Conservation (phyloP, 2,113 vertebrate genomes). For the Gymnobelideus leadbeateri region DNA sequence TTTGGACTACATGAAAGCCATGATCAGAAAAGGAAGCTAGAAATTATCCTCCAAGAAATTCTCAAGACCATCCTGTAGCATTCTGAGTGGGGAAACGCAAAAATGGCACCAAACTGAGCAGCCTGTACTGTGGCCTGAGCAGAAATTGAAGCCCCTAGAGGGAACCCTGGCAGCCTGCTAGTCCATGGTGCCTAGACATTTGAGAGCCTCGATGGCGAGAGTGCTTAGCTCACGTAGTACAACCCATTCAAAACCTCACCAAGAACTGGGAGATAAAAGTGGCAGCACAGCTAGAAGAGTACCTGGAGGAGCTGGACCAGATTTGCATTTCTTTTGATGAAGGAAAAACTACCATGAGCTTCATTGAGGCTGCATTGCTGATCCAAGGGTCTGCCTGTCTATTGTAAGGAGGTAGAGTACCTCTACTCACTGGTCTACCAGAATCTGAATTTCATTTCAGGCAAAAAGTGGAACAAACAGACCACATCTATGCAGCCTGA, state of each 20-base stretch:
- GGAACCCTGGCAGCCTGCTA: not conserved
- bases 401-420: constrained; percentile 97
- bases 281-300: constrained; percentile 93
- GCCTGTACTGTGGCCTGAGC: constrained; percentile 39
- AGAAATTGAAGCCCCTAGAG: not conserved
- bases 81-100: constrained; percentile 75
- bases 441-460: constrained; percentile 92
- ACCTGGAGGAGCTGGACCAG: constrained; percentile 95
- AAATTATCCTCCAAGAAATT: too few species aligned
- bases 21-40: too few species aligned
- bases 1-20: too few species aligned
- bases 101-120: constrained; percentile 70
- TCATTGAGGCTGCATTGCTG: constrained; percentile 92
- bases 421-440: constrained; percentile 94
- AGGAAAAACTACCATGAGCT: constrained; percentile 93
- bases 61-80: too few species aligned
- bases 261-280: constrained; percentile 98
- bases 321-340: constrained; percentile 95
- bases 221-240: constrained; percentile 91
- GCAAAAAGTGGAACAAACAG: constrained; percentile 89
- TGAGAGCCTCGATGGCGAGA: constrained; percentile 91
- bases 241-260: constrained; percentile 94
- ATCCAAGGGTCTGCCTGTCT: constrained; percentile 95
- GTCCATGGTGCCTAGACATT: too few species aligned
- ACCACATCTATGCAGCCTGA: constrained; percentile 70